Conservation (phyloP, 2,888 invertebrate genomes). For the Automeris io region DNA sequence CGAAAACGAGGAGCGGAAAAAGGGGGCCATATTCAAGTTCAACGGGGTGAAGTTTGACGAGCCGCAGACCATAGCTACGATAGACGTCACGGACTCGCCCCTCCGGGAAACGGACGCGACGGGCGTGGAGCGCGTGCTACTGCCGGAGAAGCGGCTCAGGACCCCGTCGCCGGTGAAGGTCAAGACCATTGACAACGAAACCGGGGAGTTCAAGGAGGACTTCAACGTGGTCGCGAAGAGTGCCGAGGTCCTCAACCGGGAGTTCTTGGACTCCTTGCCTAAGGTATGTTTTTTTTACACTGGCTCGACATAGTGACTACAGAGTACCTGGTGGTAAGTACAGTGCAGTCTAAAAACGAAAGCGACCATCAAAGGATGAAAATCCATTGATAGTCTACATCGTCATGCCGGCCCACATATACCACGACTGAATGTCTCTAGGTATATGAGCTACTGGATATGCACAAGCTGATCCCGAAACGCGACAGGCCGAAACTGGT, state of each 20-base stretch:
- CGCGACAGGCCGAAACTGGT: too few relatives aligned
- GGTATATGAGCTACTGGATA: too few relatives aligned
- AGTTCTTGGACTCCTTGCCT: constrained; percentile 59
- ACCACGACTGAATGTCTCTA: too few relatives aligned
- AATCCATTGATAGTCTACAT: too few relatives aligned
- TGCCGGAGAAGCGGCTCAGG: constrained; percentile 25
- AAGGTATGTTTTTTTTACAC: too few relatives aligned
- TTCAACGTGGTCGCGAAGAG: constrained; percentile 41
- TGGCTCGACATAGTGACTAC: too few relatives aligned
- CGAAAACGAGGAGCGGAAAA: constrained; percentile 77
- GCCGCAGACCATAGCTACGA: constrained; percentile 46
- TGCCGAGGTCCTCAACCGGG: constrained; percentile 58
- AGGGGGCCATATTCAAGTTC: constrained; percentile 28
- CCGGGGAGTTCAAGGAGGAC: constrained; percentile 38
- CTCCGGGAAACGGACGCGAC: constrained; percentile 34
- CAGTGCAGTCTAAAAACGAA: too few relatives aligned
- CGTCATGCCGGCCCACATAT: too few relatives aligned
- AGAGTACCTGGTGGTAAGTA: too few relatives aligned
- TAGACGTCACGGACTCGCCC: constrained; percentile 61
- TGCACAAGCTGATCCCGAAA: too few relatives aligned
- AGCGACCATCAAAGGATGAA: too few relatives aligned
- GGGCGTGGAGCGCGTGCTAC: constrained; percentile 15
- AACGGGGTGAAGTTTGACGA: constrained; percentile 44
- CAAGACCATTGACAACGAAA: constrained; percentile 28
- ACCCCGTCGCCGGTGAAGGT: constrained; percentile 24